These are phyloP conservation scores for Sylvietta virens DNA, from an alignment of 2,113 vertebrate species.

Conservation along the genomic window DNA sequence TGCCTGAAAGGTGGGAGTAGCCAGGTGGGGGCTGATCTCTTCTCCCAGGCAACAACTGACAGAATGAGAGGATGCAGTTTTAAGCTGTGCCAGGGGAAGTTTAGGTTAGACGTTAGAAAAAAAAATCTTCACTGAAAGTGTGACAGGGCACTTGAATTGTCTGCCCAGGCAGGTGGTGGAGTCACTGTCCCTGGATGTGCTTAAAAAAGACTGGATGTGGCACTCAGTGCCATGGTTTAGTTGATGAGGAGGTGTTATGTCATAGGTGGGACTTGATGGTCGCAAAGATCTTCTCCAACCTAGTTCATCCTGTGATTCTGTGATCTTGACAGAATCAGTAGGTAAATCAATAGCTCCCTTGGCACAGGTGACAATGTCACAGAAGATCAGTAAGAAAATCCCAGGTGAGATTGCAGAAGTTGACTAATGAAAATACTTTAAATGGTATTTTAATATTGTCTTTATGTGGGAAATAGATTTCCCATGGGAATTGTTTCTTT, in stretches of 20 bases:
- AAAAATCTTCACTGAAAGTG: background rate
- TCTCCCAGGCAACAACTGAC: too few species aligned
- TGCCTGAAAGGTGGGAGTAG: background rate
- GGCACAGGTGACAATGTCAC: background rate
- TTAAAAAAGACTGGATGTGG: background rate
- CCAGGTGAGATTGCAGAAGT: background rate
- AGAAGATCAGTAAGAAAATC: background rate
- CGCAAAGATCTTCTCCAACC: background rate
- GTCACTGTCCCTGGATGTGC: rapidly evolving
- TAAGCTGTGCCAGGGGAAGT: background rate
- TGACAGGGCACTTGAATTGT: background rate
- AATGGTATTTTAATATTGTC: background rate
- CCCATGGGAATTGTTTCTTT: background rate
- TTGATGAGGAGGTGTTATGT: background rate
- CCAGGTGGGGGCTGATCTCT: background rate
- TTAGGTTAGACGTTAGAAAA: background rate
- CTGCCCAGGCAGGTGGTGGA: background rate
- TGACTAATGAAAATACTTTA: background rate
- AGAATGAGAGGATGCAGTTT: background rate
- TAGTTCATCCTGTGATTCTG: background rate
- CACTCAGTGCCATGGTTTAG: background rate
- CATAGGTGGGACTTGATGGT: background rate
- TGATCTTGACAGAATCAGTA: background rate
- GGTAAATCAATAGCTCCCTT: background rate
- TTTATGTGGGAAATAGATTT: background rate